Evolutionary conservation across 2,888 invertebrate genomes (phyloP).

Genomic region (Pyrrhosoma nymphula): DNA sequence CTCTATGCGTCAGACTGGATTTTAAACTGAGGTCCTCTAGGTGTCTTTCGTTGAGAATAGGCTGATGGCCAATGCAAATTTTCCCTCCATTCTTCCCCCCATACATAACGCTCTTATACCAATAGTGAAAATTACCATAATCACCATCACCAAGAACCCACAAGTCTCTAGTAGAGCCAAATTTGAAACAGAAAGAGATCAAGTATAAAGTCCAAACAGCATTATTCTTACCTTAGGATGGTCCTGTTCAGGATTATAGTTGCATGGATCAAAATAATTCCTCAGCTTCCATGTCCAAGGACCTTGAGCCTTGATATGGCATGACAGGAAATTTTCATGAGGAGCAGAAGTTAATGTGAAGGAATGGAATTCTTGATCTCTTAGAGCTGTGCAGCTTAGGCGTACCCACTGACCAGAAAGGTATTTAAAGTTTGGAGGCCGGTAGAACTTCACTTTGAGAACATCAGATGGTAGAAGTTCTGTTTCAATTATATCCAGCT

Average conservation of each 20-base stretch:
- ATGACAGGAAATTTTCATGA: constrained; percentile 95
- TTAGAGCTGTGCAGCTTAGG: constrained; percentile 93
- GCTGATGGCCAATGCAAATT: too few species aligned
- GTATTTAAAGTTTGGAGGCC: constrained; percentile 96
- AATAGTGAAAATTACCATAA: too few species aligned
- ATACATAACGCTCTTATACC: too few species aligned
- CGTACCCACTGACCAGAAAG: constrained; percentile 97
- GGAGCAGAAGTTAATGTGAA: constrained; percentile 97
- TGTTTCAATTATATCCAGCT: constrained; percentile 95
- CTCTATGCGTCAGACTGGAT: too few species aligned
- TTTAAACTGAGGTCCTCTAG: too few species aligned
- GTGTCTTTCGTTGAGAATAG: too few species aligned
- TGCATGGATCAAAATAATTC: constrained; percentile 96
- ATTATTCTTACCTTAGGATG: constrained; percentile 82
- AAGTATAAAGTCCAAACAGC: too few species aligned
- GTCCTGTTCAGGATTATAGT: constrained; percentile 91
- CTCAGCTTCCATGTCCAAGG: constrained; percentile 99
- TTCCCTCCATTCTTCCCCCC: too few species aligned
- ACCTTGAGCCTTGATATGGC: constrained; percentile 95
- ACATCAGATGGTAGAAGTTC: constrained; percentile 96
- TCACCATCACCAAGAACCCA: too few species aligned
- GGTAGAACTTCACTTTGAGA: constrained; percentile 92
- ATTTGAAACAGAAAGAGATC: too few species aligned
- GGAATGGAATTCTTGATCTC: constrained; percentile 94
- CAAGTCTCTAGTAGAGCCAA: too few species aligned